Evolutionary conservation across 1,140 invertebrate genomes (phyloP).

Genomic region (Drosophila dunni): DNA sequence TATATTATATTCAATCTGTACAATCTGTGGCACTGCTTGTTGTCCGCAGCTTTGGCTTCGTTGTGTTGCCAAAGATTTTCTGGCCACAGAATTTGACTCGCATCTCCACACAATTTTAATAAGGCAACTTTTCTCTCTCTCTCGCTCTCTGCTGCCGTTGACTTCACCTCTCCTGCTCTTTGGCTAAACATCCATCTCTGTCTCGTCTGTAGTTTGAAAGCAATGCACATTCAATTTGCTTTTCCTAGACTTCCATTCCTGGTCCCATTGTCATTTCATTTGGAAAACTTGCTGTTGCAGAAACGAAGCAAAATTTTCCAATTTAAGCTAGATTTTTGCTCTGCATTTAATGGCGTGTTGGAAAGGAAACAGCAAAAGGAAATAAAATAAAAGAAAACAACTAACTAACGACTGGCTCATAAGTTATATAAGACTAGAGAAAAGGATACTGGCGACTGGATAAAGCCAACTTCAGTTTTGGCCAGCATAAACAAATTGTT

Average conservation of each 20-base stretch:
- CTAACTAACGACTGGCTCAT: slow-evolving; percentile 44
- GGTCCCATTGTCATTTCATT: slow-evolving; percentile 71
- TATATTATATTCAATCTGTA: slow-evolving; percentile 68
- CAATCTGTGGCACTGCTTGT: slow-evolving; percentile 26
- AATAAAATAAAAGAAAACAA: slow-evolving; percentile 3
- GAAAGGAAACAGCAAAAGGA: slow-evolving; percentile 4
- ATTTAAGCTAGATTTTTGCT: slow-evolving; percentile 63
- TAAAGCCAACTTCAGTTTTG: slow-evolving; percentile 31
- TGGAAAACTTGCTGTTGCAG: slow-evolving; percentile 69
- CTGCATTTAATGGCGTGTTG: slow-evolving; percentile 69
- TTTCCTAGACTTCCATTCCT: slow-evolving; percentile 28
- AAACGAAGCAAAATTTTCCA: slow-evolving; percentile 74
- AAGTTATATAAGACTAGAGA: slow-evolving; percentile 41
- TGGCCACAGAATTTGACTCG: slow-evolving; percentile 65
- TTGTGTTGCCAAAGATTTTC: slow-evolving; percentile 54
- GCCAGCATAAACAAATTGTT: slow-evolving; percentile 77
- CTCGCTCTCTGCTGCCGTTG: not conserved
- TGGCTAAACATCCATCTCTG: not conserved
- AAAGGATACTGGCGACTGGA: slow-evolving; percentile 4
- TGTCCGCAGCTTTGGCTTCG: slow-evolving; percentile 28
- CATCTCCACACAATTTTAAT: slow-evolving; percentile 66
- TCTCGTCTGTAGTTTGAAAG: slow-evolving; percentile 10
- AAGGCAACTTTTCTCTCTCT: slow-evolving; percentile 28
- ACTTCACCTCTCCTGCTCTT: slow-evolving; percentile 4
- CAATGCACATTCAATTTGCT: slow-evolving; percentile 32